phyloP scores from a whole-genome alignment of 2,797 vertebrate genomes.

The Caiman crocodilus region DNA sequence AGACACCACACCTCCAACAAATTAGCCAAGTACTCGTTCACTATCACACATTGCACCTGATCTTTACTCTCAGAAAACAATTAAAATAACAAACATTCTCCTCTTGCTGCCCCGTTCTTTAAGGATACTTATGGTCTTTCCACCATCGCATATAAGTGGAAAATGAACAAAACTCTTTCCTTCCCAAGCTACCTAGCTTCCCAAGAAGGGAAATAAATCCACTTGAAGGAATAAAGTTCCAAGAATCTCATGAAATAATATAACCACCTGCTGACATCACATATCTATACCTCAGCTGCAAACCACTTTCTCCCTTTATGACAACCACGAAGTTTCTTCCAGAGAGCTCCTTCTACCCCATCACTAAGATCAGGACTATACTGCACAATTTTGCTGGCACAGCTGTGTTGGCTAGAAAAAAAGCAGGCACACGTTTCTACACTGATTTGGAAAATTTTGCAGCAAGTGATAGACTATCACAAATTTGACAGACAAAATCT shows the following conservation, averaged over 20 bases:
- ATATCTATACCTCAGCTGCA: neutral
- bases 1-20: neutral
- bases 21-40: neutral
- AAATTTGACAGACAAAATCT: neutral
- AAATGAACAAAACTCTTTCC: neutral
- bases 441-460: neutral
- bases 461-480: neutral
- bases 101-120: neutral
- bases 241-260: neutral
- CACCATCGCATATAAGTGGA: neutral
- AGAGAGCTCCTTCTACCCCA: neutral
- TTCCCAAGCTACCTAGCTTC: neutral
- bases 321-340: fast-evolving
- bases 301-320: neutral
- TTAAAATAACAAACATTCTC: neutral
- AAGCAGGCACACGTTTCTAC: neutral
- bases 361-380: neutral
- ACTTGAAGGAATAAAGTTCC: neutral
- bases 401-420: too few species aligned
- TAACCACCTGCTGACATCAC: neutral
- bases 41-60: neutral
- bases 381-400: neutral
- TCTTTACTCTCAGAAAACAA: neutral
- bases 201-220: neutral
- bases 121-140: neutral